Percentiles rank a stretch among this genome's conserved stretches.
phyloP scores from a whole-genome alignment of 2,113 vertebrate genomes.

The Callopanchax toddi region DNA sequence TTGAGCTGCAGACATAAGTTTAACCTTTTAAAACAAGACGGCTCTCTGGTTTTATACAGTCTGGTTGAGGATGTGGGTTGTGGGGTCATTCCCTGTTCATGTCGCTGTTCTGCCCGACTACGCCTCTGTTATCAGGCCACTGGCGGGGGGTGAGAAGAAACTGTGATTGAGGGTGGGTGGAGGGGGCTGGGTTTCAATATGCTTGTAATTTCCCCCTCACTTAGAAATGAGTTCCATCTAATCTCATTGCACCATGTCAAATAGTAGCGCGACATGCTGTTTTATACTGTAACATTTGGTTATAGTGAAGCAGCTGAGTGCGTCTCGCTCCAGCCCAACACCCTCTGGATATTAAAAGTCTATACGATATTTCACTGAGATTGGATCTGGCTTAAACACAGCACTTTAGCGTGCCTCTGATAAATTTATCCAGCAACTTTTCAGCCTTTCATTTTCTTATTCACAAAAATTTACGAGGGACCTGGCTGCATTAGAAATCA shows the following conservation, averaged over 20 bases:
- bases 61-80: too few species aligned
- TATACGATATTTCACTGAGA: slow-evolving; percentile 74
- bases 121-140: slow-evolving; percentile 65
- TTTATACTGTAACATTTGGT: slow-evolving; percentile 84
- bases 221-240: slow-evolving; percentile 85
- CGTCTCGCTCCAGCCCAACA: slow-evolving; percentile 72
- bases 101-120: slow-evolving; percentile 75
- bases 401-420: slow-evolving; percentile 72
- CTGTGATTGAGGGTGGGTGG: slow-evolving; percentile 36
- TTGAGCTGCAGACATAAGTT: too few species aligned
- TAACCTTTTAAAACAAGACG: too few species aligned
- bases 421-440: slow-evolving; percentile 64
- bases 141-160: slow-evolving; percentile 56
- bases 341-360: slow-evolving; percentile 82
- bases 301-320: slow-evolving; percentile 80
- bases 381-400: slow-evolving; percentile 77
- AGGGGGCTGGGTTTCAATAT: slow-evolving; percentile 55
- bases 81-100: slow-evolving; percentile 77
- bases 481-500: slow-evolving; percentile 38
- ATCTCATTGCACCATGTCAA: slow-evolving; percentile 86
- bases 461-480: slow-evolving; percentile 57
- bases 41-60: too few species aligned
- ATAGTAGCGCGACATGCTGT: slow-evolving; percentile 79
- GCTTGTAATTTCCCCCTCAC: slow-evolving; percentile 83
- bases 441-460: slow-evolving; percentile 49